phyloP scores from a whole-genome alignment of 2,797 vertebrate species.

The Parambassis ranga region DNA sequence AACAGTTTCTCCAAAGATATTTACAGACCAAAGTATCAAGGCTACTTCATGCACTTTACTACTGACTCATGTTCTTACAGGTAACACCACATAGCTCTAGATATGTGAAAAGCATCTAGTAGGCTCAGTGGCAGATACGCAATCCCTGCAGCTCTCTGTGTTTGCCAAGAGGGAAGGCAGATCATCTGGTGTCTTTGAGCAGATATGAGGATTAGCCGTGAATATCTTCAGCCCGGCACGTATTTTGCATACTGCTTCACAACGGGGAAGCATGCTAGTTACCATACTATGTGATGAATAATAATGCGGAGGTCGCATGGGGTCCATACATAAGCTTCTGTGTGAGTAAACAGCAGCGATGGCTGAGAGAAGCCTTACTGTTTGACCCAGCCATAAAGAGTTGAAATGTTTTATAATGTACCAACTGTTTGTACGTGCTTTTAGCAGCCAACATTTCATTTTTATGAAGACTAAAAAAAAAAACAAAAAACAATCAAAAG shows the following conservation, averaged over 20 bases:
- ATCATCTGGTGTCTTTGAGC: constrained; percentile 65
- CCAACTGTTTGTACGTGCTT: not conserved
- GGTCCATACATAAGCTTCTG: constrained; percentile 20
- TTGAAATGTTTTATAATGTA: not conserved
- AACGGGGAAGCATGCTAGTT: constrained; percentile 51
- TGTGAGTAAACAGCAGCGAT: constrained; percentile 23
- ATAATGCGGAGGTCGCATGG: constrained; percentile 50
- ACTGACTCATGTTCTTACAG: constrained; percentile 35
- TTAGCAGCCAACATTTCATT: not conserved
- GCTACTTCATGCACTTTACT: constrained; percentile 15
- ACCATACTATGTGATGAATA: constrained; percentile 33
- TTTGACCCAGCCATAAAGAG: constrained; percentile 24
- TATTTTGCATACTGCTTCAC: constrained; percentile 61
- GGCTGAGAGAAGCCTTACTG: not conserved
- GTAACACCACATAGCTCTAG: constrained; percentile 12
- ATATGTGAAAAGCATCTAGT: constrained; percentile 19
- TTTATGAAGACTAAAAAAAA: too few species aligned
- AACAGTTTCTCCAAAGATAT: too few species aligned
- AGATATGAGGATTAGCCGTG: constrained; percentile 72
- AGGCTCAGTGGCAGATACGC: constrained; percentile 47
- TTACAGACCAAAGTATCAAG: not conserved
- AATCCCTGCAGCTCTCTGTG: constrained; percentile 36
- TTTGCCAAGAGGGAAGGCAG: constrained; percentile 61
- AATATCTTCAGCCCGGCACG: constrained; percentile 58
- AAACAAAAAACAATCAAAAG: not conserved